phyloP scores from a whole-genome alignment of 1,140 invertebrate species.

The Cydia pomonella region DNA sequence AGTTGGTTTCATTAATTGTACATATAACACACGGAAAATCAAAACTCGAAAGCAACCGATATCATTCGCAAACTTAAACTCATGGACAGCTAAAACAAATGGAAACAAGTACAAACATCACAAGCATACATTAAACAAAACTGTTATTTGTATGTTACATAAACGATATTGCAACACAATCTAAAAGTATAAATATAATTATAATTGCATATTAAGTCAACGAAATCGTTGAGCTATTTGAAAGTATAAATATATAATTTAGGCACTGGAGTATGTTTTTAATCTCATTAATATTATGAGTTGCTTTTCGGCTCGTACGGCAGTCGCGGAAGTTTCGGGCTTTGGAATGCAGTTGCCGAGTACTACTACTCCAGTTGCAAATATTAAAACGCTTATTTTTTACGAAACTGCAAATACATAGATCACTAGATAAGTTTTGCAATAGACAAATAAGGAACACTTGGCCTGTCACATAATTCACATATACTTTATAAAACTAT shows the following conservation, averaged over 20 bases:
- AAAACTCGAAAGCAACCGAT: slow-evolving; percentile 46
- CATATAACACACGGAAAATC: slow-evolving; percentile 54
- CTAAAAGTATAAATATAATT: slow-evolving; percentile 35
- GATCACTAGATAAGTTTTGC: too few species aligned
- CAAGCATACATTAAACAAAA: slow-evolving; percentile 46
- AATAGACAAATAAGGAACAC: too few species aligned
- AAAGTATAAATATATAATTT: slow-evolving; percentile 32
- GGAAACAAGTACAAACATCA: slow-evolving; percentile 63
- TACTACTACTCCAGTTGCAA: neutral
- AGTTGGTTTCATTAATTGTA: slow-evolving; percentile 70
- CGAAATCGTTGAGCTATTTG: slow-evolving; percentile 23
- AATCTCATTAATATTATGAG: slow-evolving; percentile 23
- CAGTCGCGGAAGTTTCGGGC: slow-evolving; percentile 15
- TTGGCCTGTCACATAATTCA: too few species aligned
- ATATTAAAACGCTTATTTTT: neutral
- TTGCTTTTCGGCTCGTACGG: neutral
- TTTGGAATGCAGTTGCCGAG: neutral
- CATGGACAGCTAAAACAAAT: slow-evolving; percentile 65
- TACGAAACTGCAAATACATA: slow-evolving; percentile 22
- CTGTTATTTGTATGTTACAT: slow-evolving; percentile 42
- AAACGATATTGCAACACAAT: slow-evolving; percentile 46
- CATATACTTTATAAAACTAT: too few species aligned
- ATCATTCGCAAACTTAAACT: slow-evolving; percentile 53
- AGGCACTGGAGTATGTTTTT: slow-evolving; percentile 31
- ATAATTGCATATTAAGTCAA: slow-evolving; percentile 36